Conservation (phyloP, 2,797 vertebrate species). For the Pygocentrus nattereri region DNA sequence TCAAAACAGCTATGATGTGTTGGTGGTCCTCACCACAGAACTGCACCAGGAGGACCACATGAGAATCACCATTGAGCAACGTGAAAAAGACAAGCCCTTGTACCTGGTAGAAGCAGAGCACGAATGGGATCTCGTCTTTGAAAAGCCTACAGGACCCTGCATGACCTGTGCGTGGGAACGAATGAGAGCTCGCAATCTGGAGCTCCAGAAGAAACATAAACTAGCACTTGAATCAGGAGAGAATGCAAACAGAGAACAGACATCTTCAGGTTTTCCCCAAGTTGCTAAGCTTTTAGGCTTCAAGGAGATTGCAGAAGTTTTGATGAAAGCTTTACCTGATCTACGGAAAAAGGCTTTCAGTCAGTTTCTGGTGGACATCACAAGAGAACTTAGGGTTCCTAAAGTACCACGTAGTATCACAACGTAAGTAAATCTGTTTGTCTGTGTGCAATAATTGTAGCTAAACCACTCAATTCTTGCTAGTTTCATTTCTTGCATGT, state of each 20-base stretch:
- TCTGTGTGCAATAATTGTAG: neutral
- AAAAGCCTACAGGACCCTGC: conserved; percentile 57
- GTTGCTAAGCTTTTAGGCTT: conserved; percentile 39
- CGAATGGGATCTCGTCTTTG: conserved; percentile 54
- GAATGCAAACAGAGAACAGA: conserved; percentile 14
- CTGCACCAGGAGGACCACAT: conserved; percentile 57
- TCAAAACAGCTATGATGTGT: conserved; percentile 48
- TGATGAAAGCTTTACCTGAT: conserved; percentile 46
- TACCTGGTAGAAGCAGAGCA: conserved; percentile 55
- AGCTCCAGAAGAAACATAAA: conserved; percentile 54
- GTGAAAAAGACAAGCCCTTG: conserved; percentile 51
- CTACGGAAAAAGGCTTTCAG: conserved; percentile 56
- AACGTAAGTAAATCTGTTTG: conserved; percentile 49
- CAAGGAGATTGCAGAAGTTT: conserved; percentile 39
- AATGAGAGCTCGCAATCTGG: conserved; percentile 55
- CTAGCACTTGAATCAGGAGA: conserved; percentile 9
- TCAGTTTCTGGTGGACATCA: conserved; percentile 56
- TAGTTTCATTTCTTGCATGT: neutral
- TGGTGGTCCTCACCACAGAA: conserved; percentile 60
- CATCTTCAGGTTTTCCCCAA: neutral
- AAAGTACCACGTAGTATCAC: conserved; percentile 33
- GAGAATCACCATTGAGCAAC: conserved; percentile 47
- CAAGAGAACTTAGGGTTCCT: conserved; percentile 38
- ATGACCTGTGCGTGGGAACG: conserved; percentile 66
- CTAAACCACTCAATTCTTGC: neutral